phyloP scores from a whole-genome alignment of 2,888 invertebrate genomes.

The Bimastos eiseni region DNA sequence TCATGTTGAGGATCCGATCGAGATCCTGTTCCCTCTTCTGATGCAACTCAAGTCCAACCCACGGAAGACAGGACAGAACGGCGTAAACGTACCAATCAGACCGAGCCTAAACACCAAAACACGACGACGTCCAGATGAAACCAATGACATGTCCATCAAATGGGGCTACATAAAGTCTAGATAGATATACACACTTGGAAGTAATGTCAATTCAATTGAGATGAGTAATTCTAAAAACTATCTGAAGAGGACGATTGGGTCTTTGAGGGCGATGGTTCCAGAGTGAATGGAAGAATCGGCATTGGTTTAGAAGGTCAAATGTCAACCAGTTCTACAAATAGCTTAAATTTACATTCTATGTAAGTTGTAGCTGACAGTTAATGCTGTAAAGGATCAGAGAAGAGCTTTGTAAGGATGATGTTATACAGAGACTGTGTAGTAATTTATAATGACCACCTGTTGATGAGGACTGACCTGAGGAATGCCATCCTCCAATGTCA shows the following conservation, averaged over 20 bases:
- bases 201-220: background rate
- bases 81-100: constrained; percentile 73
- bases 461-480: constrained; percentile 72
- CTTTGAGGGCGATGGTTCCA: too few relatives aligned
- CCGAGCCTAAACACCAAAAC: constrained; percentile 63
- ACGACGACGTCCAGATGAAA: constrained; percentile 29
- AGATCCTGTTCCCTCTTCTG: constrained; percentile 94
- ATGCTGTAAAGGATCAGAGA: background rate
- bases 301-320: too few relatives aligned
- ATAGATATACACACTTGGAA: background rate
- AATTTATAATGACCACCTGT: background rate
- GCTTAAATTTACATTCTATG: too few relatives aligned
- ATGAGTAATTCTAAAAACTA: too few relatives aligned
- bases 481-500: constrained; percentile 88
- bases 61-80: constrained; percentile 87
- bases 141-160: background rate
- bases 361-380: too few relatives aligned
- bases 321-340: too few relatives aligned
- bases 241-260: too few relatives aligned
- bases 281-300: too few relatives aligned
- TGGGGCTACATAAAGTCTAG: too few relatives aligned
- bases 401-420: background rate
- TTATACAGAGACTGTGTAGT: too few relatives aligned
- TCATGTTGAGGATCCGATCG: constrained; percentile 83
- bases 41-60: constrained; percentile 90